Base-by-base conservation (phyloP, 2,888 invertebrate species). In the Ischnura elegans region DNA sequence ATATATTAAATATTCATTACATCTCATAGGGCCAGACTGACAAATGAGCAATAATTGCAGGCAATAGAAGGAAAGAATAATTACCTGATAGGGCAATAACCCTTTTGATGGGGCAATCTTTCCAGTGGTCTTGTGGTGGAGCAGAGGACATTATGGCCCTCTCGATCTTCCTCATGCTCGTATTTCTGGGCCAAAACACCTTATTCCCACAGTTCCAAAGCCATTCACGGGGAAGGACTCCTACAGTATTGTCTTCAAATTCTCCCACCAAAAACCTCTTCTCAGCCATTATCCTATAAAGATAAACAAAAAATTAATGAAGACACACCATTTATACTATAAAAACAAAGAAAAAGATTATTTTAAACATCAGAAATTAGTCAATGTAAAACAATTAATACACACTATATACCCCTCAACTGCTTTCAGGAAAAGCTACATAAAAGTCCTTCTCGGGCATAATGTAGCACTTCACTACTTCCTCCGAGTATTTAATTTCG, bases 121-220 rank as follows among this genome's bases (percentile, higher is more conserved):
- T 55, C 55, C 55, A 55, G 55, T 55, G 55, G 21, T 55, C 55
- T 21, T 55, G 19, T 19, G 55, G 55, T 6, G 61, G 19, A 25
- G 61, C 61, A 6, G 61, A 61, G 61, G 61, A 61, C 61, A 61
- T 51, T 21, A 61, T 61, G 8, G 25, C 61, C 61, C n/a, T 61
- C 61, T 61, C 61, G 25, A 61, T n/a, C 61, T 61, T 61, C 61
- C 61, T 61, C 61, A 61, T 61, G 61, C 61, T 61, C 61, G n/a
- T 61, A 21, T 61, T 61, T 21, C 2, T 61, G 61, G 61, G 25
- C 61, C 61, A 61, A 61, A 16, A 25, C 61, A 61, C 61, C 61
- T 61, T 61, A 21, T 61, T 61, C 61, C 61, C 61, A 61, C 21
- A 61, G 25, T 61, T 61, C 2, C 25, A 21, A 19, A 61, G 25